phyloP scores from a whole-genome alignment of 53 echinoderm and acorn worm species.

The Hippasteria phrygiana region DNA sequence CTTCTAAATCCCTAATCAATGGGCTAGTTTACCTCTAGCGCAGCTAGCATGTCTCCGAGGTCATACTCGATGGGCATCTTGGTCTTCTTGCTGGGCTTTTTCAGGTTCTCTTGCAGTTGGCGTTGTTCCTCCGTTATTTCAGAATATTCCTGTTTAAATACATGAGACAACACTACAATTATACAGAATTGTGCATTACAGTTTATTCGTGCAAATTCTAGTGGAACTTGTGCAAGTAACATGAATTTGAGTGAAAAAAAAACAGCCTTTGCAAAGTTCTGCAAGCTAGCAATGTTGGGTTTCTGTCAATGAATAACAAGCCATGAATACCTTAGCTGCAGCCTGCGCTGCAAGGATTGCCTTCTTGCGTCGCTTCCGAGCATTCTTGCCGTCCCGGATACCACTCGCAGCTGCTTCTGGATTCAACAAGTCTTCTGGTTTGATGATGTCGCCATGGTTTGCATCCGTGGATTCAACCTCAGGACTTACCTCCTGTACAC shows the following conservation, averaged over 20 bases:
- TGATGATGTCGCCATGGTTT: constrained; percentile 62
- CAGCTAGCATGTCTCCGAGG: constrained; percentile 82
- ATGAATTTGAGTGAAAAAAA: too few species aligned
- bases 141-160: constrained; percentile 80
- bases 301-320: background rate
- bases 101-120: constrained; percentile 82
- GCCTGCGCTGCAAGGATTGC: constrained; percentile 85
- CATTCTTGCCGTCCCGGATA: constrained; percentile 82
- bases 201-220: too few species aligned
- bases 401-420: constrained; percentile 78
- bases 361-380: constrained; percentile 88
- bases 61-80: constrained; percentile 95
- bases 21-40: constrained; percentile 74
- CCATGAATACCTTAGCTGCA: constrained; percentile 76
- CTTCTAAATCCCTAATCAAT: too few species aligned
- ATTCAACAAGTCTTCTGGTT: constrained; percentile 82
- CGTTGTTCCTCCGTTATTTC: constrained; percentile 87
- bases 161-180: too few species aligned
- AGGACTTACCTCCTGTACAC: constrained; percentile 7
- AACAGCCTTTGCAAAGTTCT: too few species aligned
- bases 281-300: too few species aligned
- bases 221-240: too few species aligned
- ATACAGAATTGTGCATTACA: too few species aligned
- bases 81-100: constrained; percentile 89
- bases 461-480: background rate